Percentiles rank a stretch among this genome's conserved stretches.
Conservation (phyloP, 2,888 invertebrate species). For the Metellina segmentata region DNA sequence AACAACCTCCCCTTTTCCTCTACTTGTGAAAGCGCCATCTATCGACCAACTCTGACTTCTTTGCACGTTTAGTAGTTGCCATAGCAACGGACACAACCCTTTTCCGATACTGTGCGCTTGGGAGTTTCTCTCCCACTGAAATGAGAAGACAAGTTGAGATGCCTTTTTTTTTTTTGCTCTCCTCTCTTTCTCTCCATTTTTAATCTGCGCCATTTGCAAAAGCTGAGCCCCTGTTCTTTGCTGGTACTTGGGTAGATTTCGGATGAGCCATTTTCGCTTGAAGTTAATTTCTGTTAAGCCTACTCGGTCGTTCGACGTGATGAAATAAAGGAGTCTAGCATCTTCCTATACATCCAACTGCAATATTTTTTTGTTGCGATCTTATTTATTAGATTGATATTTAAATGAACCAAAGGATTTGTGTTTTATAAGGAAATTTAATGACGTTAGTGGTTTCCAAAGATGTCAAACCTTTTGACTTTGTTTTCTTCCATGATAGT, state of each 20-base stretch:
- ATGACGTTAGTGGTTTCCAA: too few species aligned
- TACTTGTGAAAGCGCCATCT: conserved; percentile 71
- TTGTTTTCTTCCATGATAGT: too few species aligned
- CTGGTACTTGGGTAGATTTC: conserved; percentile 28
- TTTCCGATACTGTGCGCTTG: conserved; percentile 71
- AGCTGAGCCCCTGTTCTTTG: conserved; percentile 57
- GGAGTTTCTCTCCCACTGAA: conserved; percentile 63
- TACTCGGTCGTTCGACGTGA: background rate
- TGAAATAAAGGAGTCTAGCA: background rate
- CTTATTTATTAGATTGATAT: too few species aligned
- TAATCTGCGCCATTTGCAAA: conserved; percentile 76
- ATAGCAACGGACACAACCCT: conserved; percentile 75
- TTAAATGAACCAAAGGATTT: too few species aligned
- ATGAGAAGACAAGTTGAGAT: conserved; percentile 65
- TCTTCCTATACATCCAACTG: too few species aligned
- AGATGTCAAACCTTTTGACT: too few species aligned
- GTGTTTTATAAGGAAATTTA: too few species aligned
- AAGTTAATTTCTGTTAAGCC: background rate
- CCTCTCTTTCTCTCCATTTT: conserved; percentile 66
- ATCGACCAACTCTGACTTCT: conserved; percentile 74
- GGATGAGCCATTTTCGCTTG: conserved; percentile 49
- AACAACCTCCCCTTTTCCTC: conserved; percentile 61
- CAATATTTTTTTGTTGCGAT: too few species aligned
- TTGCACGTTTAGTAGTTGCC: conserved; percentile 67
- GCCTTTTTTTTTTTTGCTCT: conserved; percentile 44